phyloP scores from a whole-genome alignment of 2,888 invertebrate species.

The Hypselothyrea guttata region DNA sequence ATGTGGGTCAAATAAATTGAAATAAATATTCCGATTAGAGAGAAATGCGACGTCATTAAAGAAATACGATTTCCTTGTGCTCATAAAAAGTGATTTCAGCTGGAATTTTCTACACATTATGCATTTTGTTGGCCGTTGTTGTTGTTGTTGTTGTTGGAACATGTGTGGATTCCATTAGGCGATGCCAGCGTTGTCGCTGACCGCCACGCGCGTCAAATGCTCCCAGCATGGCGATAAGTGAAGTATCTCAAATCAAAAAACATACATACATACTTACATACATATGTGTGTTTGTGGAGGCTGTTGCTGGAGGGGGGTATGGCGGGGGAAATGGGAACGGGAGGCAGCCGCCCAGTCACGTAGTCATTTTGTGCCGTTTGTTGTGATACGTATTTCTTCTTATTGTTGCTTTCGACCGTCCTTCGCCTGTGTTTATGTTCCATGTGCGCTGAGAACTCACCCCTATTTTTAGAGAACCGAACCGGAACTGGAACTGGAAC shows the following conservation, averaged over 20 bases:
- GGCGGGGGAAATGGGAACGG: not conserved
- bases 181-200: conserved; percentile 34
- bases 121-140: conserved; percentile 22
- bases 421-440: conserved; percentile 52
- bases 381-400: conserved; percentile 56
- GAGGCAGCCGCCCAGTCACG: conserved; percentile 50
- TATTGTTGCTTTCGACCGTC: conserved; percentile 13
- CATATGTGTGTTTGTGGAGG: conserved; percentile 2
- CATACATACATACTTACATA: no score
- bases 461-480: conserved; percentile 29
- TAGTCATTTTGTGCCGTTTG: conserved; percentile 63
- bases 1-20: conserved; percentile 62
- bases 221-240: conserved; percentile 57
- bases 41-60: conserved; percentile 52
- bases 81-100: conserved; percentile 9
- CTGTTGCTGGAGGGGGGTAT: not conserved
- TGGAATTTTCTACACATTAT: conserved; percentile 6
- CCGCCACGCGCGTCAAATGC: conserved; percentile 44
- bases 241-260: conserved; percentile 42
- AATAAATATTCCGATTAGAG: conserved; percentile 63
- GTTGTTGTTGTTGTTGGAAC: conserved; percentile 17
- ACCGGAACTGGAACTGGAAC: conserved; percentile 23
- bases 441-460: conserved; percentile 43
- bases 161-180: conserved; percentile 45
- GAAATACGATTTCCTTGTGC: conserved; percentile 28